Base-by-base conservation (phyloP, 2,888 invertebrate genomes). In the Drosophila antonietae region DNA sequence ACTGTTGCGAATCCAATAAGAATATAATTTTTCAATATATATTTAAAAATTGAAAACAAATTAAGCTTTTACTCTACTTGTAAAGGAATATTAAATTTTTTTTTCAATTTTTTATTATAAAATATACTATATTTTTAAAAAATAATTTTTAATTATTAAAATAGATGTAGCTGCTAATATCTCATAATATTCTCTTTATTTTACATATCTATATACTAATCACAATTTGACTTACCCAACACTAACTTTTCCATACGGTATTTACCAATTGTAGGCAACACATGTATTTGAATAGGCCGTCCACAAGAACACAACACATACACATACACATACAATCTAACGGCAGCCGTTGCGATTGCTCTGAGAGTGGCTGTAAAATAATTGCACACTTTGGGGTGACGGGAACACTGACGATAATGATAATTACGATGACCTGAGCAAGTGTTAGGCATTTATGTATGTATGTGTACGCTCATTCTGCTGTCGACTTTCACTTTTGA, bases 341-440 rank as follows among this genome's bases (percentile, higher is more conserved):
- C 57, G 69, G 47, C 47, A 12, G 56, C 57, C 46, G 35, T 65
- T 66, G 64, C 64, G 64, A 64, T 71, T 55, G 59, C 52, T 44
- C 43, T 31, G 47, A 41, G 68, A 47, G 53, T 39, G 51, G 57
- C 80, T 61, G 55, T 69, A 70, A 71, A 79, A 75, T 75, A 82
- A 79, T 75, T 82, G 56, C 39, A 49, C 44, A 47, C 61, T 51
- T 56, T 44, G 47, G 33, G 73, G 41, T 58, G 20, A 44, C 53
- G 23, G 20, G 15, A 46, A 23, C 46, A 15, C 46, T 15, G 15
- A 15, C 46, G 28, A 46, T 67, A 69, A 74, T 56, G 62, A 23
- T 57, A 62, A 75, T 75, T 37, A 63, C 33, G n/a, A 18, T n/a
- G 56, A 46, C 41, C 63, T 46, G 53, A 8, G 59, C 55, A 56